Evolutionary conservation across 2,113 vertebrate species (phyloP).

Genomic region (Dipodomys ordii): DNA sequence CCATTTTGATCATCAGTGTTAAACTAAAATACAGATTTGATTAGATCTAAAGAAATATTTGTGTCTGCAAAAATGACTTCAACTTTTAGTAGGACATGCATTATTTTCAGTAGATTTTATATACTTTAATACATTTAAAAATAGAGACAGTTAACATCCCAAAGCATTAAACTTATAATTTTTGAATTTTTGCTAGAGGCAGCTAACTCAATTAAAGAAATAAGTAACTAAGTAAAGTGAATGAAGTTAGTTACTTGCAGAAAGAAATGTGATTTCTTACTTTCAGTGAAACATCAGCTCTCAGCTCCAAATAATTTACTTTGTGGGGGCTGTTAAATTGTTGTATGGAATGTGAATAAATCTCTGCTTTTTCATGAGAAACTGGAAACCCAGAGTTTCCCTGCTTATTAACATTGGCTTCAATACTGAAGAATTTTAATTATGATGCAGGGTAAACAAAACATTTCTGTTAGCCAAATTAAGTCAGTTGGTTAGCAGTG

Average conservation of each 20-base stretch:
- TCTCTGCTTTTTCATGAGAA: background rate
- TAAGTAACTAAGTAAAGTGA: background rate
- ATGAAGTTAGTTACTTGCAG: background rate
- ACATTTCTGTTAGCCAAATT: background rate
- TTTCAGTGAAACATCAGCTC: background rate
- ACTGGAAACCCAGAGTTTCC: background rate
- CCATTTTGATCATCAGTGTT: background rate
- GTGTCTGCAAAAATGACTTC: background rate
- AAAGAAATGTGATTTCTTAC: background rate
- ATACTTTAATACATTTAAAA: background rate
- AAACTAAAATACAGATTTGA: conserved; percentile 1
- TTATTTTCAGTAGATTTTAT: conserved; percentile 7
- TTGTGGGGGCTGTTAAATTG: background rate
- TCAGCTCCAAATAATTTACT: background rate
- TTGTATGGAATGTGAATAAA: background rate
- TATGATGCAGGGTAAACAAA: background rate
- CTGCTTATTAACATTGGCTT: conserved; percentile 11
- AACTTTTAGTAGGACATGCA: background rate
- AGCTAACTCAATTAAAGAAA: background rate
- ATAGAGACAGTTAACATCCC: background rate
- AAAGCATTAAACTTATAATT: background rate
- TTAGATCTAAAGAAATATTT: background rate
- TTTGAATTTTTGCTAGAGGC: background rate
- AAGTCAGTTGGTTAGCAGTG: background rate
- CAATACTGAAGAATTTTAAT: conserved; percentile 3